Conservation (phyloP, 2,113 vertebrate species). For the Poeciliopsis occidentalis region DNA sequence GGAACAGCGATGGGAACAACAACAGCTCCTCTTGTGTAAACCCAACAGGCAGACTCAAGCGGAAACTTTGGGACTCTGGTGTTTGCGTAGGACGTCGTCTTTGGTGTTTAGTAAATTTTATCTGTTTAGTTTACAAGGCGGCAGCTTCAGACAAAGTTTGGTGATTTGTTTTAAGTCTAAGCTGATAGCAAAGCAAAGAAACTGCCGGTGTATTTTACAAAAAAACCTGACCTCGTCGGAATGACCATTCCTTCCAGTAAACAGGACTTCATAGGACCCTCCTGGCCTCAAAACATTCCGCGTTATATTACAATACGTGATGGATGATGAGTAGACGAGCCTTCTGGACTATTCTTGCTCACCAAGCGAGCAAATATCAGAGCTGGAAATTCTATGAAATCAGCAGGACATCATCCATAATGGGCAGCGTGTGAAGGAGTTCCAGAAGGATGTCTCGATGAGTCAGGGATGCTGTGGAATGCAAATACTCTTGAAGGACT, state of each 20-base stretch:
- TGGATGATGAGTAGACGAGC: background rate
- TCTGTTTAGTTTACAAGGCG: conserved; percentile 33
- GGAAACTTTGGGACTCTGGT: conserved; percentile 9
- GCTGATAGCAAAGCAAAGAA: conserved; percentile 21
- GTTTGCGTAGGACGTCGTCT: conserved; percentile 19
- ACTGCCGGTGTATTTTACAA: background rate
- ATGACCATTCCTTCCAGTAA: background rate
- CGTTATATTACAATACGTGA: background rate
- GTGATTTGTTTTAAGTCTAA: conserved; percentile 30
- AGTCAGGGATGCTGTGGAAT: conserved; percentile 20
- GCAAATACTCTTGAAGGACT: conserved; percentile 22
- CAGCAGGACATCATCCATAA: conserved; percentile 41
- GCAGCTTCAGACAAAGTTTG: conserved; percentile 6
- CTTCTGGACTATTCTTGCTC: too few relatives aligned
- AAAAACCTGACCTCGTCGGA: conserved; percentile 9
- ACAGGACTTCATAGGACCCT: background rate
- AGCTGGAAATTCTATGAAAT: background rate
- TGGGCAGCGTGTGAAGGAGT: background rate
- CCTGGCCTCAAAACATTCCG: background rate
- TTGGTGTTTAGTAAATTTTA: conserved; percentile 32
- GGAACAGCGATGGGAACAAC: conserved; percentile 3
- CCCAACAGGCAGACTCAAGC: conserved; percentile 19
- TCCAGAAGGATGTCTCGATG: background rate
- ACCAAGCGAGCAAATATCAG: background rate
- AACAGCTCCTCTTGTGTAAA: conserved; percentile 21